Evolutionary conservation across 2,888 invertebrate species (phyloP), one percentile per base, ranked within the genome.

Genomic region (Elysia crispata): DNA sequence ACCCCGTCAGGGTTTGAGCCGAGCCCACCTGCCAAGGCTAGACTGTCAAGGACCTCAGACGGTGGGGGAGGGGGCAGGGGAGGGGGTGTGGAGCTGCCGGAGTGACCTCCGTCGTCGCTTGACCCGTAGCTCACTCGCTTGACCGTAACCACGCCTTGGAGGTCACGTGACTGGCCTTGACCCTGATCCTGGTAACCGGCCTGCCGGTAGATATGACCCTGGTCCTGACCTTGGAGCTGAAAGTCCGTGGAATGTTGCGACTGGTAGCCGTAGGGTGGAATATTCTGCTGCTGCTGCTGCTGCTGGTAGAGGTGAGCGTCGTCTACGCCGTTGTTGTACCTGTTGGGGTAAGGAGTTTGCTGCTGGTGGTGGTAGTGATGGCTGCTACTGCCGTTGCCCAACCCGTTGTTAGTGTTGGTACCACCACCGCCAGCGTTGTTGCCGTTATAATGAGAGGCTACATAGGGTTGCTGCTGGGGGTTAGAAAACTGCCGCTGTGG

Each of bases 61-160:
- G 91, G 86, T 6, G 91, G 90, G 60, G 89, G 90, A 0, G 91
- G 90, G 15, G 90, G 89, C 5, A 90, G 86, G 1, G 91, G 90
- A 5, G 91, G 90, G 8, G 90, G 89, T 76, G 90, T 83, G 86
- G 85, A 85, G 66, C 84, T 82, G 15, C 86, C 79, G 0, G 86
- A 86, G 70, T 81, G 80, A 41, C 41, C 41, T 41, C 41, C 41
- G 23, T 80, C 41, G 77, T 75, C 77, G 67, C 77, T 72, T 54
- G 82, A 83, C 54, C 77, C 72, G 79, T 83, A 82, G 62, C 81
- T 81, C 49, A 74, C 73, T 28, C 82, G 76, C n/a, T 67, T 25
- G 30, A 82, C 79, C 15, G 76, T 82, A 49, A 80, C 80, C 41
- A 75, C 75, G 5, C 81, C 79, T 50, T 79, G 75, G 70, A 64